phyloP scores from a whole-genome alignment of 2,888 invertebrate species.

The Salpingus planirostris region DNA sequence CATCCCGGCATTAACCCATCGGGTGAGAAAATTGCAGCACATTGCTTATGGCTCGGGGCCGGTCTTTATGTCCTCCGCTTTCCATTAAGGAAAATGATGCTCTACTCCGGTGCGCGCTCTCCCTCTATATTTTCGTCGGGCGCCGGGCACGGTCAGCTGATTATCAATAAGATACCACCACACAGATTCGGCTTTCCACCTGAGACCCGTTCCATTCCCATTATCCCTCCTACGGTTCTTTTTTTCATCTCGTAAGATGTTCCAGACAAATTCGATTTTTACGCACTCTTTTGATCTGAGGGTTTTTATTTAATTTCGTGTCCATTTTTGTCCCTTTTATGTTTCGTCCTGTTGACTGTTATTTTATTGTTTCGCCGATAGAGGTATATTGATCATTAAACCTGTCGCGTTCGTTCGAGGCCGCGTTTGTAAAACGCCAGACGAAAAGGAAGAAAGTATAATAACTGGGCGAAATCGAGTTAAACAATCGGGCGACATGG shows the following conservation, averaged over 20 bases:
- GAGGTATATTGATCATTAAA: slow-evolving; percentile 16
- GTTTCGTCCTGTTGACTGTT: slow-evolving; percentile 9
- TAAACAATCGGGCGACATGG: neutral
- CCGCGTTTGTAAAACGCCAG: slow-evolving; percentile 5
- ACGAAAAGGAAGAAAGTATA: too few relatives aligned
- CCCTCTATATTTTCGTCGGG: slow-evolving; percentile 18
- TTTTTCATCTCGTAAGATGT: slow-evolving; percentile 3
- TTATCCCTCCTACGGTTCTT: slow-evolving; percentile 1
- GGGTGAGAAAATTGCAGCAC: slow-evolving; percentile 21
- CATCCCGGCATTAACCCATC: slow-evolving; percentile 20
- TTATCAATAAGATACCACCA: slow-evolving; percentile 27
- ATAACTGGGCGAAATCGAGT: too few relatives aligned
- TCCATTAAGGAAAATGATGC: slow-evolving; percentile 29
- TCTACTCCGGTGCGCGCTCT: slow-evolving; percentile 22
- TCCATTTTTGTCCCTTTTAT: slow-evolving; percentile 9
- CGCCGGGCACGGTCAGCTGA: slow-evolving; percentile 19
- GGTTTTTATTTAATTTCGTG: slow-evolving; percentile 10
- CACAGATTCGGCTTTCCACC: slow-evolving; percentile 19
- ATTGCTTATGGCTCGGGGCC: slow-evolving; percentile 19
- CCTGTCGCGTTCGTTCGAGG: slow-evolving; percentile 10
- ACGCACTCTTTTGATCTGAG: slow-evolving; percentile 7
- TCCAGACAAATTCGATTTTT: slow-evolving; percentile 8
- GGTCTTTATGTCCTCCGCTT: slow-evolving; percentile 26
- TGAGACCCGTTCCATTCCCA: too few relatives aligned
- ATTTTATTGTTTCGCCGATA: slow-evolving; percentile 13